Conservation (phyloP, 2,797 vertebrate species). For the Intellagama lesueurii region DNA sequence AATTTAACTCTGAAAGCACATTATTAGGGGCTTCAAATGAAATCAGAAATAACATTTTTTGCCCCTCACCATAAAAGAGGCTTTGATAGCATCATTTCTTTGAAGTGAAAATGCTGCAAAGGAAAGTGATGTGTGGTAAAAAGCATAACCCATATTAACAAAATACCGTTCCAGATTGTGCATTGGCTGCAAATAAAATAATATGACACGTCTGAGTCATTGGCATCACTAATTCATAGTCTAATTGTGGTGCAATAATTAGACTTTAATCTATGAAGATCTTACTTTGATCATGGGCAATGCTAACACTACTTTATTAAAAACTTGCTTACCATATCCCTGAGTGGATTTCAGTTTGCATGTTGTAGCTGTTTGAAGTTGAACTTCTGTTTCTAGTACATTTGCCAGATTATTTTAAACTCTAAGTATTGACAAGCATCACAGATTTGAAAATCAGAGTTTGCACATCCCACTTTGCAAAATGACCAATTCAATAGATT, state of each 20-base stretch:
- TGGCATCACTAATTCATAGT: slow-evolving; percentile 30
- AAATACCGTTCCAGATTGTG: background rate
- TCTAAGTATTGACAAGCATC: background rate
- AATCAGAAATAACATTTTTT: slow-evolving; percentile 35
- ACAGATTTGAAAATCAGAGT: background rate
- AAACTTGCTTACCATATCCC: background rate
- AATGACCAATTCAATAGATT: background rate
- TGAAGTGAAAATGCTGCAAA: slow-evolving; percentile 51
- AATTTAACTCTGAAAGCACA: slow-evolving; percentile 39
- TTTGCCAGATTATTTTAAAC: background rate
- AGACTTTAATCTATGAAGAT: background rate
- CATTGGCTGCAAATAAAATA: slow-evolving; percentile 19
- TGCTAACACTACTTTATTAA: background rate
- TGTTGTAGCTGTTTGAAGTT: background rate
- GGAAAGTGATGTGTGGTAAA: slow-evolving; percentile 25
- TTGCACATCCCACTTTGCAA: background rate
- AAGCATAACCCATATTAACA: slow-evolving; percentile 42
- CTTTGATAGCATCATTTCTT: slow-evolving; percentile 47
- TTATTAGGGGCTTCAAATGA: slow-evolving; percentile 28
- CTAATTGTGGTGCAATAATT: slow-evolving; percentile 1
- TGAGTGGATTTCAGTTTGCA: background rate
- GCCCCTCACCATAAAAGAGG: background rate
- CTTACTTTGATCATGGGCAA: background rate
- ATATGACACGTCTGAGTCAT: slow-evolving; percentile 10
- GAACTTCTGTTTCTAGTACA: background rate